A percentile compares a stretch with the other conserved stretches of the same genome.
These are phyloP conservation scores for Marmota flaviventris DNA, from an alignment of 2,113 vertebrate genomes.

Conservation along the genomic window DNA sequence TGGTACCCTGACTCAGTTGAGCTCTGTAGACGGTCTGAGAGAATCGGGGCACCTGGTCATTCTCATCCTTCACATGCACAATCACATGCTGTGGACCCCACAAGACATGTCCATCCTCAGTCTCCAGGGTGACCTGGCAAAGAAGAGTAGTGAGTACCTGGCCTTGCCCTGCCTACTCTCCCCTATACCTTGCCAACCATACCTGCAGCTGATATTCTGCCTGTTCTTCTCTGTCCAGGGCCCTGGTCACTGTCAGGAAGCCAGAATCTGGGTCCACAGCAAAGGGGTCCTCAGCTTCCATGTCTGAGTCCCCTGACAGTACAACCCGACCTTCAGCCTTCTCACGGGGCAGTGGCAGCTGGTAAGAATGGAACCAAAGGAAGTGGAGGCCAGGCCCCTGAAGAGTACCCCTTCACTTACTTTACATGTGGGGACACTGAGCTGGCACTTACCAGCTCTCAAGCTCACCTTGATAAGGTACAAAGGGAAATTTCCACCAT, in stretches of 20 bases:
- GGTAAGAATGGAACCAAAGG: not conserved
- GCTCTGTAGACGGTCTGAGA: constrained; percentile 87
- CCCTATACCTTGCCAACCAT: not conserved
- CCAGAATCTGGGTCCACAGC: constrained; percentile 89
- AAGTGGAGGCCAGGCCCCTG: not conserved
- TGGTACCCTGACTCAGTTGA: constrained; percentile 85
- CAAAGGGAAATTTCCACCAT: constrained; percentile 89
- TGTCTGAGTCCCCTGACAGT: constrained; percentile 85
- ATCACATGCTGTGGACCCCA: constrained; percentile 85
- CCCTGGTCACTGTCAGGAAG: constrained; percentile 89
- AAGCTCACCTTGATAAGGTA: constrained; percentile 91
- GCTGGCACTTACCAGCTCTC: not conserved
- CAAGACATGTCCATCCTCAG: constrained; percentile 79
- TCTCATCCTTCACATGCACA: constrained; percentile 89
- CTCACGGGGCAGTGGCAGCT: constrained; percentile 62
- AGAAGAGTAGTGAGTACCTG: not conserved
- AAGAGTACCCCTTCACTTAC: not conserved
- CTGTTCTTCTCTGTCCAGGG: constrained; percentile 92
- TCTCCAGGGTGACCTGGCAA: constrained; percentile 86
- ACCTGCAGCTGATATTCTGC: constrained; percentile 91
- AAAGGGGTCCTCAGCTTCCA: constrained; percentile 87
- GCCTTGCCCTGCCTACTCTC: not conserved
- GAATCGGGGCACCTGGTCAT: constrained; percentile 89
- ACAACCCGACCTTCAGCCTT: constrained; percentile 81
- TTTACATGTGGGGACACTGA: constrained; percentile 30